Base-by-base conservation (phyloP, 2,888 invertebrate genomes). In the Mechanitis mazaeus region DNA sequence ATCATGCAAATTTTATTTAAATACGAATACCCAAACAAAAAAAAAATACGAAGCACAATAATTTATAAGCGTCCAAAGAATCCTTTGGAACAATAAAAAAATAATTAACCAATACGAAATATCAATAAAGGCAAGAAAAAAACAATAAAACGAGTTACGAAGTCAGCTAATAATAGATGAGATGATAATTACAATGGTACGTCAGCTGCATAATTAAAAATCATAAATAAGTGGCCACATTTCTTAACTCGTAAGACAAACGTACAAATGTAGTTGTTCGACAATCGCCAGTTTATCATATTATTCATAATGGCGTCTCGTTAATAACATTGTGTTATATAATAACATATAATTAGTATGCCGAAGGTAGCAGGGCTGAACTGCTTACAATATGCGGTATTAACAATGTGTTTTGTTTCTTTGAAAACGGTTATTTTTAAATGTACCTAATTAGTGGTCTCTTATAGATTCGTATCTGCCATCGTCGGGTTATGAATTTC, bases 331-430 rank as follows among this genome's bases (percentile, higher is more conserved):
- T 42, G 42, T 35, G 20, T 84, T 84, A 85, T 84, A 85, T 85
- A 88, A 88, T 87, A 85, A 87, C 83, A 83, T 86, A 83, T 86
- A 87, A 88, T 88, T 88, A 87, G 82, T 84, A 83, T 79, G 78
- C 78, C 83, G 80, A 83, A 87, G 87, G 87, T 85, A 86, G 78
- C 75, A 83, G 80, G 80, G 85, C 83, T 84, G 81, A 72, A 81
- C 86, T 20, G 87, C 87, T 87, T 87, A 85, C 83, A 85, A 80
- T 85, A 80, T 84, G 86, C 84, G 80, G 68, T 78, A 75, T 62
- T 63, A 77, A 80, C 74, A 57, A 64, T 65, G 64, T 69, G 61
- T 68, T 66, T 60, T 54, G 61, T 63, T 64, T 67, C 72, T 68
- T 66, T 69, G 67, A 64, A 64, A 63, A 68, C 60, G 63, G 59